Percentiles rank a stretch among this genome's conserved stretches.
These are phyloP conservation scores for Dermolepida albohirtum DNA, from an alignment of 2,888 invertebrate genomes.

Conservation along the genomic window DNA sequence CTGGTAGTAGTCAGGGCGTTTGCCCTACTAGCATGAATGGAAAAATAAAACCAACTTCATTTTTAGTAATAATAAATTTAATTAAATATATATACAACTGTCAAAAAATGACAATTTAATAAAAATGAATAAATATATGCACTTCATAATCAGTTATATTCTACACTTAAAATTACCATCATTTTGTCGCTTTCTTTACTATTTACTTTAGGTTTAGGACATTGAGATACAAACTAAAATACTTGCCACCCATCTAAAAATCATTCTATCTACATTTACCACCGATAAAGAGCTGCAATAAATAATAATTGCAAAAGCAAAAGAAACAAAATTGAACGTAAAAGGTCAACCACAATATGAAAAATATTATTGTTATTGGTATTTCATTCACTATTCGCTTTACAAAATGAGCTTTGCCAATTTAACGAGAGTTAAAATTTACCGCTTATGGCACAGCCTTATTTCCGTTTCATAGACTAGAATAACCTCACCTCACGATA, in stretches of 20 bases:
- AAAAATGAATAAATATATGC: conserved; percentile 45
- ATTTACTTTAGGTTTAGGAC: conserved; percentile 25
- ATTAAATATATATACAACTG: conserved; percentile 39
- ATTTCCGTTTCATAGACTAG: conserved; percentile 58
- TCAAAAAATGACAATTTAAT: conserved; percentile 44
- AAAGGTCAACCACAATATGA: conserved; percentile 19
- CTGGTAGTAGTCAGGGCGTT: no score
- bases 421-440: conserved; percentile 46
- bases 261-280: conserved; percentile 41
- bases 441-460: conserved; percentile 64
- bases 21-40: no score
- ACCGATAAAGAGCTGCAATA: conserved; percentile 42
- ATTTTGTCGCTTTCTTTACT: conserved; percentile 23
- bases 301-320: conserved; percentile 31
- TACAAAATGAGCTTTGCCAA: conserved; percentile 38
- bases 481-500: conserved; percentile 54
- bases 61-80: conserved; percentile 42
- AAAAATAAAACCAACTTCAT: conserved; percentile 6
- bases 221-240: conserved; percentile 41
- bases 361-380: conserved; percentile 8
- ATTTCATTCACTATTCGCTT: conserved; percentile 34
- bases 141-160: conserved; percentile 41
- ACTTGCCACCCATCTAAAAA: conserved; percentile 41
- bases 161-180: conserved; percentile 36
- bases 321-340: conserved; percentile 34